These are phyloP conservation scores for Cephus cinctus DNA, from an alignment of 1,140 invertebrate genomes.

Conservation along the genomic window DNA sequence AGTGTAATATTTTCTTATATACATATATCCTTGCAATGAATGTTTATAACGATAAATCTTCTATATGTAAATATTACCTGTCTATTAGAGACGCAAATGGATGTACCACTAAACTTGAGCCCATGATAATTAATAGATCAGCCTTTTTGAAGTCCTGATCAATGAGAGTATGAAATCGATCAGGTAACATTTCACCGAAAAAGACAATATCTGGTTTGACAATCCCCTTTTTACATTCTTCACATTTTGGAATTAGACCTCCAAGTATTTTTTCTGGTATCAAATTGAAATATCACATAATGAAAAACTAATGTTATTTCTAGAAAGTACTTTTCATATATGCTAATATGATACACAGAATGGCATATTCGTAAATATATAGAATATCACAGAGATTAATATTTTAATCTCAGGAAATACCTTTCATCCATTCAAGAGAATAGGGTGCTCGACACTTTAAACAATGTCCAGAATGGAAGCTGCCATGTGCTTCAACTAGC, in stretches of 20 bases:
- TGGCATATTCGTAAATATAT: slow-evolving; percentile 10
- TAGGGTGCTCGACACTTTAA: slow-evolving; percentile 74
- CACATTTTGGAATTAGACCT: slow-evolving; percentile 74
- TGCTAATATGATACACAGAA: background rate
- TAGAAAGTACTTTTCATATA: background rate
- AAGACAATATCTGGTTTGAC: slow-evolving; percentile 95
- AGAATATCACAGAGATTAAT: background rate
- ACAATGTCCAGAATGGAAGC: slow-evolving; percentile 88
- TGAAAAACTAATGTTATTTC: slow-evolving; percentile 16
- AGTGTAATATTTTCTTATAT: background rate
- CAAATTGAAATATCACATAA: too few relatives aligned
- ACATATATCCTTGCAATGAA: slow-evolving; percentile 3
- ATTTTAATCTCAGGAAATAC: slow-evolving; percentile 44
- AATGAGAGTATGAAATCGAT: slow-evolving; percentile 68
- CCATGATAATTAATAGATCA: slow-evolving; percentile 93
- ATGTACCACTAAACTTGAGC: slow-evolving; percentile 91
- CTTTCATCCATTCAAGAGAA: slow-evolving; percentile 79
- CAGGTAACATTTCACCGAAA: slow-evolving; percentile 87
- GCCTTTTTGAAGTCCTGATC: slow-evolving; percentile 79
- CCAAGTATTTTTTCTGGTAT: slow-evolving; percentile 71
- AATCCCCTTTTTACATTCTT: slow-evolving; percentile 67
- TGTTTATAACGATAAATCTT: slow-evolving; percentile 12
- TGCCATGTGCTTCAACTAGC: slow-evolving; percentile 92
- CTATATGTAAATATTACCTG: slow-evolving; percentile 58
- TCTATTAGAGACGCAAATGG: slow-evolving; percentile 91